A percentile compares a stretch with the other conserved stretches of the same genome.
Evolutionary conservation across 1,140 invertebrate genomes (phyloP).

Genomic region (Pissodes strobi): DNA sequence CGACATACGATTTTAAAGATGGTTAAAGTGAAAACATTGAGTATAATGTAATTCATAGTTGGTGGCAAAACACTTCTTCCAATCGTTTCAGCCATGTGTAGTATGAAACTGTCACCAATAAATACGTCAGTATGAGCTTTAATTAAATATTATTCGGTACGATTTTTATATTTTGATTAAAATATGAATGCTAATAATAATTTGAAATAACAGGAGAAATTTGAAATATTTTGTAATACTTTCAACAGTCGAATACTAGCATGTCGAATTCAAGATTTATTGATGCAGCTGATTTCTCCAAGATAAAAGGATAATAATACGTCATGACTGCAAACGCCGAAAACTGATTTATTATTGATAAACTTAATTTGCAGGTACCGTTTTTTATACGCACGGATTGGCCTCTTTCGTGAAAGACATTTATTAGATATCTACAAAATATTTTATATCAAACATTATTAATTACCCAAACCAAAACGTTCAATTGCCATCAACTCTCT

Average conservation of each 20-base stretch:
- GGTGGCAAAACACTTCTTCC: too few relatives aligned
- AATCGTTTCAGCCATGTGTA: too few relatives aligned
- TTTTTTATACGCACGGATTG: constrained; percentile 23
- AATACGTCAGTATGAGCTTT: too few relatives aligned
- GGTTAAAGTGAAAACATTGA: too few relatives aligned
- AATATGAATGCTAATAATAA: too few relatives aligned
- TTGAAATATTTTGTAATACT: not conserved
- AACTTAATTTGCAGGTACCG: constrained; percentile 18
- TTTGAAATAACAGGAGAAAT: too few relatives aligned
- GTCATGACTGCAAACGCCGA: constrained; percentile 10
- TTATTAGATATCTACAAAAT: constrained; percentile 18
- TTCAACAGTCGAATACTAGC: not conserved
- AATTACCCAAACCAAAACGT: constrained; percentile 18
- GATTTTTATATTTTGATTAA: too few relatives aligned
- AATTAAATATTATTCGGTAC: too few relatives aligned
- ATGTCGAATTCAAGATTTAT: constrained; percentile 9
- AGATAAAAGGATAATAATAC: constrained; percentile 16
- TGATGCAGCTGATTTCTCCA: constrained; percentile 6
- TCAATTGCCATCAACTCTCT: constrained; percentile 21
- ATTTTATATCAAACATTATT: constrained; percentile 31
- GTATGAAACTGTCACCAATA: too few relatives aligned
- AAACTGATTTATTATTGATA: constrained; percentile 19
- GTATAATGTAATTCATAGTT: too few relatives aligned
- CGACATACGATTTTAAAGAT: too few relatives aligned
- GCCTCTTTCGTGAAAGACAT: constrained; percentile 15